Percentiles rank a stretch among this genome's conserved stretches.
Conservation (phyloP, 2,113 vertebrate genomes). For the Toxotes chatareus region DNA sequence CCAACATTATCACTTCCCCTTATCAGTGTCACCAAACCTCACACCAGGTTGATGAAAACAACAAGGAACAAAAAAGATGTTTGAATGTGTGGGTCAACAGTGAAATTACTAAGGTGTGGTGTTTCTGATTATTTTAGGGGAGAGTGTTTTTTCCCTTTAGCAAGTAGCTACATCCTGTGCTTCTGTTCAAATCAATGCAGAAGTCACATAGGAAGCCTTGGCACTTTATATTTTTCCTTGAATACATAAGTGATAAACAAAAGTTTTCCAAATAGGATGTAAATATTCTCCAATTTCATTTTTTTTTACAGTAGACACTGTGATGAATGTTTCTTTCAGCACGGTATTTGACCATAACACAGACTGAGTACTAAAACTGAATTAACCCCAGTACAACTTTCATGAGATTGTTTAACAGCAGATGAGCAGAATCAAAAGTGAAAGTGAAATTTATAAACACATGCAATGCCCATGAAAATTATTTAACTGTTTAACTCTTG, state of each 20-base stretch:
- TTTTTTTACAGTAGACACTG: no score
- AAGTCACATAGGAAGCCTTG: no score
- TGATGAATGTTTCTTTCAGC: background rate
- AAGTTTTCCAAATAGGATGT: background rate
- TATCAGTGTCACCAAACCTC: background rate
- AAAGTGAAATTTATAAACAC: slow-evolving; percentile 1
- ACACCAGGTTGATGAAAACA: no score
- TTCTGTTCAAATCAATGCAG: no score
- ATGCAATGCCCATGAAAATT: background rate
- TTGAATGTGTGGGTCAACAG: no score
- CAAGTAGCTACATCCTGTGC: background rate
- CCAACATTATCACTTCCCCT: background rate
- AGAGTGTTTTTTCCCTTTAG: background rate
- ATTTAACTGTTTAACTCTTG: no score
- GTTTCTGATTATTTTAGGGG: no score
- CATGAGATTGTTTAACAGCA: background rate
- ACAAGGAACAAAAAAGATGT: no score
- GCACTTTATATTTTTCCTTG: background rate
- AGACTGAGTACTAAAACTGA: background rate
- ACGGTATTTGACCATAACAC: background rate
- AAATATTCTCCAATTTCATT: background rate
- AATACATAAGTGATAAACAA: background rate
- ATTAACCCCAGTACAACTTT: background rate
- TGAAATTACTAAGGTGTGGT: no score
- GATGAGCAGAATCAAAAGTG: background rate